Base-by-base conservation (phyloP, 2,797 vertebrate species). In the Nannoperca obscura region DNA sequence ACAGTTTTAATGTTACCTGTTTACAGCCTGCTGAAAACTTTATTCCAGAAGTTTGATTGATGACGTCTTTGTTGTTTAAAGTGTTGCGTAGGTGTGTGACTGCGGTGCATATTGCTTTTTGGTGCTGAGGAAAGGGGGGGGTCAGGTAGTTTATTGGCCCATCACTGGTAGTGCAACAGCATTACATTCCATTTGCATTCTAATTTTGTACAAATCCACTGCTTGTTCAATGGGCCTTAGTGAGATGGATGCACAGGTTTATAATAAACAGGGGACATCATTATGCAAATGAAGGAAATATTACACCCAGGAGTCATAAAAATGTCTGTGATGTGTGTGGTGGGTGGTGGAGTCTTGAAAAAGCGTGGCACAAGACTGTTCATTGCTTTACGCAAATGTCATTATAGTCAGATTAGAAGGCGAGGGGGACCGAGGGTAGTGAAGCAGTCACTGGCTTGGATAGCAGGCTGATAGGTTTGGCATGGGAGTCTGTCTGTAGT, bases 111-210 rank as follows among this genome's bases (percentile, higher is more conserved):
- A 78, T 84, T 77, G 77, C 81, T 53, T 82, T 49, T 32, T 67
- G 70, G 38, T 75, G 62, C 62, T 20, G 63, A 53, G 61, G 17
- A 20, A 38, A 61, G 38, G 38, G 3, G 38, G 88, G 81, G 76
- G 63, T 78, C 85, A 80, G 76, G 80, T 78, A 71, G 81, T 88
- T 91, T 93, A 90, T 89, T 85, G 86, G 83, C 82, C 87, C 85
- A 86, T 92, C 73, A 75, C 62, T 22, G 74, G 65, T 66, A 74
- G 71, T 81, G 82, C 80, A 58, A 89, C 76, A 88, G 85, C 85
- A 91, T 91, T 89, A 91, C 81, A 71, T 87, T 80, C 88, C 85
- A 92, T 93, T 92, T 92, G 89, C 92, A 92, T 92, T 94, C 91
- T 88, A 91, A 93, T 94, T 91, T 83, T 83, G 82, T 76, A 92